Evolutionary conservation across 2,113 vertebrate species (phyloP), one percentile per base, ranked within the genome.

Genomic region (Clarias gariepinus): DNA sequence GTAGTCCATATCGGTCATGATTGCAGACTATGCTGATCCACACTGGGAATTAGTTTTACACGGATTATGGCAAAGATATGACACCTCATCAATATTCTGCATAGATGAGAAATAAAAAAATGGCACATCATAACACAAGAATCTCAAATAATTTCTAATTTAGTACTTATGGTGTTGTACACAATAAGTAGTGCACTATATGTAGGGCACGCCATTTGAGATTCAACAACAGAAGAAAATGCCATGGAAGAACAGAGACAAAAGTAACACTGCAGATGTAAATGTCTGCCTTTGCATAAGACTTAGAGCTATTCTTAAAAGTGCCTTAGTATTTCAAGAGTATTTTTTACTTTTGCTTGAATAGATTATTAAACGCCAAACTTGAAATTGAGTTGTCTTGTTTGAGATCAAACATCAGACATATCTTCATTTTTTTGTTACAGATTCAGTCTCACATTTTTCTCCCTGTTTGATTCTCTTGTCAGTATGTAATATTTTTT

Each of bases 181-280:
- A 52, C 10, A 41, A 8, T 71, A 52, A n/a, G 73, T 55, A 53
- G 23, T 78, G 52, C 52, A 18, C 74, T 55, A 78, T 16, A 78
- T 78, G 74, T 78, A 78, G 74, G 74, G 74, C 74, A 77, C 1
- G n/a, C 52, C 74, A 78, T 55, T 55, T 28, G 74, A 78, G 74
- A 55, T 55, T 78, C 10, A 28, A 7, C 52, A 78, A 10, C 52
- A 78, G 52, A 78, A 78, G 41, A 76, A 76, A 76, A 76, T 76
- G 47, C 2, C 73, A 76, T 76, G 41, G 73, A 76, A 52, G 25
- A 55, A 57, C 74, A 78, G 25, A 52, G 47, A 78, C 52, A 57
- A 55, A 55, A 55, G 74, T 28, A 76, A 47, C 73, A 76, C 36
- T 0, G 5, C 23, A 76, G 41, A 76, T n/a, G 21, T n/a, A 52